Percentiles rank a stretch among this genome's conserved stretches.
phyloP scores from a whole-genome alignment of 2,888 invertebrate genomes.

The Sminthurides aquaticus region DNA sequence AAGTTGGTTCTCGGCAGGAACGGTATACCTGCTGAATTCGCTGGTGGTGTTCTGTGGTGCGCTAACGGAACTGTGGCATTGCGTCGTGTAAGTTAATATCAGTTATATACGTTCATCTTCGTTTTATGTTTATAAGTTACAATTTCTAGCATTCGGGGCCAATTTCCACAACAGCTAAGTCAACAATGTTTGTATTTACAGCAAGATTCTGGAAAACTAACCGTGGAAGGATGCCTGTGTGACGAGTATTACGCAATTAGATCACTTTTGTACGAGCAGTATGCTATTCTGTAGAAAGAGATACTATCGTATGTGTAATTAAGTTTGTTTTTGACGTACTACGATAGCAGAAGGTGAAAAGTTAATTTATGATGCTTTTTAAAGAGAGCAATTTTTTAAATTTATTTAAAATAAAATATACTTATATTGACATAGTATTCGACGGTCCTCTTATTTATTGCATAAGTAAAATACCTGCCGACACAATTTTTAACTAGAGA shows the following conservation, averaged over 20 bases:
- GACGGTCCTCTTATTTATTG: no score
- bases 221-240: conserved; percentile 85
- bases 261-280: conserved; percentile 88
- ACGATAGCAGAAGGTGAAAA: no score
- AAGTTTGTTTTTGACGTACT: no score
- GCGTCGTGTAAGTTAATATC: conserved; percentile 64
- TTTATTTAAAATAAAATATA: no score
- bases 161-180: background rate
- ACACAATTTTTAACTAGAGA: no score
- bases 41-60: conserved; percentile 86
- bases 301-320: no score
- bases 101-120: conserved; percentile 4
- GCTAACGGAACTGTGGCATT: conserved; percentile 84
- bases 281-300: conserved; percentile 94
- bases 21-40: conserved; percentile 77
- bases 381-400: no score
- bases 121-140: background rate
- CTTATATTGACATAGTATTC: no score
- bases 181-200: conserved; percentile 49
- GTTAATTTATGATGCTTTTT: no score
- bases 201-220: conserved; percentile 85
- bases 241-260: conserved; percentile 92
- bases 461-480: no score
- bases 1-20: conserved; percentile 68
- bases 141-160: background rate